Base-by-base conservation (phyloP, 2,113 vertebrate species). In the Deroptyus accipitrinus region DNA sequence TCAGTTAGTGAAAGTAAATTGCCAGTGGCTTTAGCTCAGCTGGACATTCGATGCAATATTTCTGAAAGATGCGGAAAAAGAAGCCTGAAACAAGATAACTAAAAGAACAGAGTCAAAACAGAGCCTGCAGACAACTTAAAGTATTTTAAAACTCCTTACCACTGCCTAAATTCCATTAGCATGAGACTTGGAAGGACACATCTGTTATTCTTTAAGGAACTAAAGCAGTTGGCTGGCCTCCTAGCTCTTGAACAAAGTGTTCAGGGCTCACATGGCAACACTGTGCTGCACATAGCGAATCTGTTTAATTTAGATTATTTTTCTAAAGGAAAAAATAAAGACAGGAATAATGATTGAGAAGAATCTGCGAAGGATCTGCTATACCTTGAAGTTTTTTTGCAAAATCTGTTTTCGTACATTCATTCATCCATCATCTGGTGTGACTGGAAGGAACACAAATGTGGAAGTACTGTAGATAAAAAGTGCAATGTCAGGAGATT, bases 141-240 rank as follows among this genome's bases (percentile, higher is more conserved):
- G 48, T 85, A 81, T 82, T 97, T 96, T 97, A 78, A 73, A 91
- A 74, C 44, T 94, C 73, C 28, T 95, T 85, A 69, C 74, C 92
- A 86, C 72, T 91, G 87, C 48, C 73, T 81, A 92, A 97, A 97
- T 97, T 96, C 95, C 96, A 92, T 96, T 95, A 97, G 39, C 35
- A 59, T 96, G 92, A 96, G 80, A 91, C 73, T 93, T 94, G 77
- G 92, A 97, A 97, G 94, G 91, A 83, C 94, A 95, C 97, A 97
- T 97, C 97, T 98, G 97, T 76, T 97, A 97, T 96, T 97, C 95
- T 94, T 98, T 97, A 97, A 90, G 96, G 94, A 97, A 96, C 82
- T 93, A 95, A 97, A 97, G 93, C 94, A 96, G 70, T 97, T 98
- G 96, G 97, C 96, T 97, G 81, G 92, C 83, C 95, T 97, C 94